Evolutionary conservation across 2,113 vertebrate genomes (phyloP).

Genomic region (Peromyscus maniculatus): DNA sequence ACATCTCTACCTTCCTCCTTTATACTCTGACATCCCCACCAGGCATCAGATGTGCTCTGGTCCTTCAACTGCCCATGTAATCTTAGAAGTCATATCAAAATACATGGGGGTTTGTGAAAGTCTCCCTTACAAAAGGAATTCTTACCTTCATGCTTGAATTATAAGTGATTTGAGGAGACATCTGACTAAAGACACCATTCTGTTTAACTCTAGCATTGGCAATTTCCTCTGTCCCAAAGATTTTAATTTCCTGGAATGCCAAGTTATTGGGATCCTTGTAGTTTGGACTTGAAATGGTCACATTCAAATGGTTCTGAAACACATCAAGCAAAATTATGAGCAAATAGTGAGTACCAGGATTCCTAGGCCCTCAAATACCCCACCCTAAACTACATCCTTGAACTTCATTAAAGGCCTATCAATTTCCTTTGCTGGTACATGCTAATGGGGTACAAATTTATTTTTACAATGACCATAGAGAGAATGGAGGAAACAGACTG

Average conservation of each 20-base stretch:
- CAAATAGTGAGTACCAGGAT: not conserved
- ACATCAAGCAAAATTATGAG: constrained; percentile 51
- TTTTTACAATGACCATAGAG: not conserved
- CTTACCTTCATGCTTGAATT: constrained; percentile 71
- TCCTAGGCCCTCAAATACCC: not conserved
- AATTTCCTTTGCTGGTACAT: not conserved
- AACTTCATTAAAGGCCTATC: not conserved
- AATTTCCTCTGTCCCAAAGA: constrained; percentile 86
- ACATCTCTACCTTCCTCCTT: not conserved
- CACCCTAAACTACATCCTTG: not conserved
- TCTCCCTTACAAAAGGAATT: not conserved
- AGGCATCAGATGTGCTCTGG: not conserved
- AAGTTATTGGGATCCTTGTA: constrained; percentile 92
- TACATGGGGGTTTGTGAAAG: not conserved
- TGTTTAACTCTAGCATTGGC: constrained; percentile 60
- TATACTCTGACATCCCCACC: not conserved
- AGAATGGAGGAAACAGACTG: not conserved
- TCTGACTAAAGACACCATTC: not conserved
- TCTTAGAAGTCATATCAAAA: not conserved
- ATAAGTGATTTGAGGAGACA: constrained; percentile 71
- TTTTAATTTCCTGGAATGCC: constrained; percentile 91
- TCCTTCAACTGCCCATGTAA: not conserved
- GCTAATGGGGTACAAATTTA: not conserved
- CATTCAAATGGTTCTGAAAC: constrained; percentile 88
- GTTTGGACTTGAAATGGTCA: constrained; percentile 82